Evolutionary conservation across 2,113 vertebrate genomes (phyloP).

Genomic region (Gulo gulo): DNA sequence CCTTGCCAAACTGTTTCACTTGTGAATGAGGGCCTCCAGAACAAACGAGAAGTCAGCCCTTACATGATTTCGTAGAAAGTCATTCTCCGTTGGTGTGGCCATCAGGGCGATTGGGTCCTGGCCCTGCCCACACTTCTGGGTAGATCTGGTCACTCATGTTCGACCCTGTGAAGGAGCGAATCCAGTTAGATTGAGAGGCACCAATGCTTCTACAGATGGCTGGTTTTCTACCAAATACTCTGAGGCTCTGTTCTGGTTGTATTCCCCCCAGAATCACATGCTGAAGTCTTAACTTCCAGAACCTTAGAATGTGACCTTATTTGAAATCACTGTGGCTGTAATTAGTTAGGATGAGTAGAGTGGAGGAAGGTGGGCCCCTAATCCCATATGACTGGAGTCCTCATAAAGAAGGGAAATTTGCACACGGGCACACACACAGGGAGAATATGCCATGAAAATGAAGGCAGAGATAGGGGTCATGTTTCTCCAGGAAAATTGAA

Average conservation of each 20-base stretch:
- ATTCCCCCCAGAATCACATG: not conserved
- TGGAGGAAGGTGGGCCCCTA: not conserved
- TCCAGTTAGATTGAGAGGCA: not conserved
- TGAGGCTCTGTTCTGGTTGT: not conserved
- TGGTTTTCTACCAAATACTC: not conserved
- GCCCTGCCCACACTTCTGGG: not conserved
- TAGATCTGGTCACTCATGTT: not conserved
- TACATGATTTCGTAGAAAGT: fast-evolving
- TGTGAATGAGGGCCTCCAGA: not conserved
- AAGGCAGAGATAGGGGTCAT: not conserved
- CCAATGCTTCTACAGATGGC: not conserved
- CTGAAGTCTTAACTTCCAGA: not conserved
- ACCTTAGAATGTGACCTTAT: not conserved
- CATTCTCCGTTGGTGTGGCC: not conserved
- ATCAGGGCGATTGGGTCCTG: not conserved
- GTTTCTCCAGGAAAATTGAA: not conserved
- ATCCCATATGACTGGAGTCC: not conserved
- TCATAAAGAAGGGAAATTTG: not conserved
- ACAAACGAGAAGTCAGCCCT: not conserved
- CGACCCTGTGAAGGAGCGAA: not conserved
- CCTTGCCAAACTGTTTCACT: not conserved
- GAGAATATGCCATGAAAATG: not conserved
- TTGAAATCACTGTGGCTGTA: not conserved
- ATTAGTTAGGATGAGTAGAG: not conserved
- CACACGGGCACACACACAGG: not conserved